These are phyloP conservation scores for Drosophila maculinotata DNA, from an alignment of 2,888 invertebrate genomes.

Conservation along the genomic window DNA sequence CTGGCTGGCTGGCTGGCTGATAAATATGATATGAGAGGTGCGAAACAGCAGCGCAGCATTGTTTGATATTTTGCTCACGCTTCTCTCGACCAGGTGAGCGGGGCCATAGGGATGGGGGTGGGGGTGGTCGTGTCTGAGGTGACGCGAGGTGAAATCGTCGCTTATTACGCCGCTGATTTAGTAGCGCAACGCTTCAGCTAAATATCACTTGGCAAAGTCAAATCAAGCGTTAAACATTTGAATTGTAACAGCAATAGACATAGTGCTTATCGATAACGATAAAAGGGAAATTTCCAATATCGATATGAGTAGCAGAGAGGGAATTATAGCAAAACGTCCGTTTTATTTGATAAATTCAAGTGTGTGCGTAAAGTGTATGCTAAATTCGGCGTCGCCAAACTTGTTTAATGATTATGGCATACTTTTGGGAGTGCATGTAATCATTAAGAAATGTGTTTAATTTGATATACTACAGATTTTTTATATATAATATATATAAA, in stretches of 20 bases:
- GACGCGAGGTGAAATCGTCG: slow-evolving; percentile 53
- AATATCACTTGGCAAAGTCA: slow-evolving; percentile 28
- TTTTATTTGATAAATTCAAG: no score
- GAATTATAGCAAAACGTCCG: neutral
- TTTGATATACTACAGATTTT: no score
- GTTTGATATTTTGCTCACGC: slow-evolving; percentile 67
- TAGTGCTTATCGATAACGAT: slow-evolving; percentile 26
- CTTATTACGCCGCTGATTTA: slow-evolving; percentile 41
- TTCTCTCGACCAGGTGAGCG: neutral
- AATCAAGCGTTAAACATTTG: slow-evolving; percentile 45
- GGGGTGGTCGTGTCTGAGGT: slow-evolving; percentile 14
- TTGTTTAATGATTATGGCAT: slow-evolving; percentile 1
- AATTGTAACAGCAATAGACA: slow-evolving; percentile 17
- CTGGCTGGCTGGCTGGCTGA: slow-evolving; percentile 65
- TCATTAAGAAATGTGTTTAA: no score
- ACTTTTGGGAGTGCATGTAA: slow-evolving; percentile 30
- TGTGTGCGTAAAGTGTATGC: neutral
- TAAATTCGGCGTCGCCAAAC: neutral
- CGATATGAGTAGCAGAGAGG: slow-evolving; percentile 1
- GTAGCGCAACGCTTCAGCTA: slow-evolving; percentile 32
- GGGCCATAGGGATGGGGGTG: slow-evolving; percentile 14
- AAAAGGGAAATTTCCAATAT: slow-evolving; percentile 8
- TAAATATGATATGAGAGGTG: slow-evolving; percentile 71
- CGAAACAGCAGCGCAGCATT: slow-evolving; percentile 47
- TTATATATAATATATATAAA: no score